These are phyloP conservation scores for Chaitophorus viminalis DNA, from an alignment of 2,888 invertebrate species.

Conservation along the genomic window DNA sequence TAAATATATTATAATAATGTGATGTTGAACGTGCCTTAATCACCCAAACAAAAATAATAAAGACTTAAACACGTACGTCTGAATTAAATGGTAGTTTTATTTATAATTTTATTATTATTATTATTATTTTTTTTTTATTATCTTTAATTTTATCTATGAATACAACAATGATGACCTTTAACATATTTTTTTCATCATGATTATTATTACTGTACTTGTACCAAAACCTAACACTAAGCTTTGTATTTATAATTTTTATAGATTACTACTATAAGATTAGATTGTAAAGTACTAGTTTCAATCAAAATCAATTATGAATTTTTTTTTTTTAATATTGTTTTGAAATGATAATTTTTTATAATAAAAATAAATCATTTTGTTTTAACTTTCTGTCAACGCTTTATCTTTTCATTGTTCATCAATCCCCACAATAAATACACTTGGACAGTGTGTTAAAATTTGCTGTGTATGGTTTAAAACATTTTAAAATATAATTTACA, in stretches of 20 bases:
- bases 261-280: constrained; percentile 47
- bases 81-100: constrained; percentile 41
- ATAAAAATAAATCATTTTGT: constrained; percentile 59
- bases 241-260: constrained; percentile 56
- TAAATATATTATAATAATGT: constrained; percentile 22
- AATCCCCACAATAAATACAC: too few species aligned
- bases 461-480: too few species aligned
- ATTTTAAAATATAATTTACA: too few species aligned
- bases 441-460: too few species aligned
- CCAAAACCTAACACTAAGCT: constrained; percentile 60
- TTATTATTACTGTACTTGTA: constrained; percentile 51
- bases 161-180: constrained; percentile 16
- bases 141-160: neutral
- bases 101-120: constrained; percentile 41
- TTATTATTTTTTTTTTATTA: constrained; percentile 4
- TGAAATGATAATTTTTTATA: constrained; percentile 54
- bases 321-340: constrained; percentile 57
- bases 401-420: neutral
- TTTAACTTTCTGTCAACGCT: constrained; percentile 22
- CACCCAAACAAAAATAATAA: constrained; percentile 40
- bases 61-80: constrained; percentile 53
- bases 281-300: constrained; percentile 55
- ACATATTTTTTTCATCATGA: constrained; percentile 27
- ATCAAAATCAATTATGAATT: constrained; percentile 58
- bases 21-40: constrained; percentile 59